Percentiles rank a stretch among this genome's conserved stretches.
These are phyloP conservation scores for Parazoanthus swiftii DNA, from an alignment of 92 coral and sea anemone genomes.

Conservation along the genomic window DNA sequence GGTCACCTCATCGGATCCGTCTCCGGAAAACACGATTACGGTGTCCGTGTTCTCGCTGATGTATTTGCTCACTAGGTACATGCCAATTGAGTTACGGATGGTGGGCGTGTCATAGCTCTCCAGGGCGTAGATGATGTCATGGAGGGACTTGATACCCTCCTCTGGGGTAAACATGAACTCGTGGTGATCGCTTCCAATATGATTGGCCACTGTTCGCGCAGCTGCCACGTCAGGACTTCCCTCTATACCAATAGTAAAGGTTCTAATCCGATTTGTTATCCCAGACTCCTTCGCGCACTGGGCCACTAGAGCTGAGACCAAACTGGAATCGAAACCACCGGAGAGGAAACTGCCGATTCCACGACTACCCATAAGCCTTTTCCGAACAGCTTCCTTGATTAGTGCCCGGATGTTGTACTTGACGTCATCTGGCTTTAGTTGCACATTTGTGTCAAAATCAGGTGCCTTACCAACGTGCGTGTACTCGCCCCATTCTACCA, in stretches of 20 bases:
- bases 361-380: slow-evolving; percentile 46
- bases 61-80: slow-evolving; percentile 51
- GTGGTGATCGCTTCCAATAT: slow-evolving; percentile 59
- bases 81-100: slow-evolving; percentile 43
- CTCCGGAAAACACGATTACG: slow-evolving; percentile 52
- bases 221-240: slow-evolving; percentile 67
- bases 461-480: slow-evolving; percentile 54
- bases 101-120: slow-evolving; percentile 51
- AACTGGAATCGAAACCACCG: slow-evolving; percentile 61
- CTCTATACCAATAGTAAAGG: slow-evolving; percentile 57
- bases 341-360: slow-evolving; percentile 57
- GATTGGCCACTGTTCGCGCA: slow-evolving; percentile 61
- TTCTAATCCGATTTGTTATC: slow-evolving; percentile 29
- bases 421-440: slow-evolving; percentile 34
- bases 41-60: slow-evolving; percentile 60
- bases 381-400: slow-evolving; percentile 55
- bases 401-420: slow-evolving; percentile 48
- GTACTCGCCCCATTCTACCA: slow-evolving; percentile 43
- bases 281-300: slow-evolving; percentile 52
- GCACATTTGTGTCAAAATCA: slow-evolving; percentile 38
- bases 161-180: slow-evolving; percentile 58
- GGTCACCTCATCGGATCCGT: slow-evolving; percentile 57
- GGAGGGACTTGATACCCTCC: slow-evolving; percentile 56
- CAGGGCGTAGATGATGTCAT: slow-evolving; percentile 53
- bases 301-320: slow-evolving; percentile 46